Evolutionary conservation across 1,140 invertebrate genomes (phyloP).

Genomic region (Polypedilum vanderplanki): DNA sequence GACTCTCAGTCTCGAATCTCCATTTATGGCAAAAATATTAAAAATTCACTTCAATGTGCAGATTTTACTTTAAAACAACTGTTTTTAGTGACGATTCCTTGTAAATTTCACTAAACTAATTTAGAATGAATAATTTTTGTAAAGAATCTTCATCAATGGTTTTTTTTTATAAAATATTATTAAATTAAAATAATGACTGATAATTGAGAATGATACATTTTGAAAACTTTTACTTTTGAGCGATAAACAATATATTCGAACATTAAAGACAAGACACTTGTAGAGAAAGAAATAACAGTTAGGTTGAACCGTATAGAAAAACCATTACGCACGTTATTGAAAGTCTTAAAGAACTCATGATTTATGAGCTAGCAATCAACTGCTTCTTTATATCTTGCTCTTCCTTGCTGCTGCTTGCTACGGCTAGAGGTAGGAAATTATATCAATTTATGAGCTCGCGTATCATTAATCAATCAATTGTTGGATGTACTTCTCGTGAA

Average conservation of each 20-base stretch:
- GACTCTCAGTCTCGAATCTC: too few relatives aligned
- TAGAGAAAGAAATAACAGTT: not conserved
- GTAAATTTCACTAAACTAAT: too few relatives aligned
- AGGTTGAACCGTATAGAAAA: not conserved
- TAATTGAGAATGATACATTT: not conserved
- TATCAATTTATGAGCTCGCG: conserved; percentile 17
- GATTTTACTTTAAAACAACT: too few relatives aligned
- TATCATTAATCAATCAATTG: conserved; percentile 16
- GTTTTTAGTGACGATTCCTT: too few relatives aligned
- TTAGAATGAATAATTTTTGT: not conserved
- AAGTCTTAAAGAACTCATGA: not conserved
- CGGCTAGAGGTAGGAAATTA: not conserved
- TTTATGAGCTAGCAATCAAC: not conserved
- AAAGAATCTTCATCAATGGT: too few relatives aligned
- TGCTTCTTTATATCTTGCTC: not conserved
- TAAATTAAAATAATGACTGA: not conserved
- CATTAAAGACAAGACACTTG: too few relatives aligned
- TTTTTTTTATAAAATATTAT: not conserved
- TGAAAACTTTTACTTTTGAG: not conserved
- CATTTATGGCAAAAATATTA: too few relatives aligned
- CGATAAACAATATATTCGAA: too few relatives aligned
- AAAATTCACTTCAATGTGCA: too few relatives aligned
- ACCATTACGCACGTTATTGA: conserved; percentile 12
- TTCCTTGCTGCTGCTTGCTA: not conserved
- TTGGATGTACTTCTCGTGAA: not conserved